These are phyloP conservation scores for Cirrhinus mrigala DNA, from an alignment of 2,797 vertebrate species.

Conservation along the genomic window DNA sequence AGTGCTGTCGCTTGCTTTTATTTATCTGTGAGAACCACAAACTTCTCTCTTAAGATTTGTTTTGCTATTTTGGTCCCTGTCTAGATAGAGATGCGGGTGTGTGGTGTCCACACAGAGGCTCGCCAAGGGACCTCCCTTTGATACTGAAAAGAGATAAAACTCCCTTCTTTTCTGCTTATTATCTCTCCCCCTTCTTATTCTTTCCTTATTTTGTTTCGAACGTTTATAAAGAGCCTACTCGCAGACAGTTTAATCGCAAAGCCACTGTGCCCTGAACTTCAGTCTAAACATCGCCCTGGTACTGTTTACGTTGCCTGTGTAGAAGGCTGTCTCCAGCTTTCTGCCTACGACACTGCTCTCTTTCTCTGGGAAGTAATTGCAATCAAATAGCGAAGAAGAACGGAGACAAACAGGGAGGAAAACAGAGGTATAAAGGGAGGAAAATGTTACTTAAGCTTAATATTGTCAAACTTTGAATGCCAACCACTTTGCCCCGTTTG, in stretches of 20 bases:
- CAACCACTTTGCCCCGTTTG: background rate
- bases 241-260: constrained; percentile 32
- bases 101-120: constrained; percentile 15
- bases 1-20: constrained; percentile 30
- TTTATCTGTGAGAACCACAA: constrained; percentile 37
- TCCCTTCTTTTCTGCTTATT: constrained; percentile 3
- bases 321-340: background rate
- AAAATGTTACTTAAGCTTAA: background rate
- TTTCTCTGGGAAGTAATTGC: constrained; percentile 24
- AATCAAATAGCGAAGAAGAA: constrained; percentile 9
- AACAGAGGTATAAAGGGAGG: constrained; percentile 2
- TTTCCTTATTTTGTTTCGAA: constrained; percentile 14
- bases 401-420: constrained; percentile 16
- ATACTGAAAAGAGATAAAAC: constrained; percentile 32
- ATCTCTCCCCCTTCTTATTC: background rate
- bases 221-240: background rate
- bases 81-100: constrained; percentile 11
- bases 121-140: background rate
- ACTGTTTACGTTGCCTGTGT: constrained; percentile 25
- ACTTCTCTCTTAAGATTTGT: constrained; percentile 21
- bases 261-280: constrained; percentile 29
- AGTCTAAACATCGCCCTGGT: constrained; percentile 23
- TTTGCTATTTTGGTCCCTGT: constrained; percentile 27
- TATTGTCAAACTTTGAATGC: background rate
- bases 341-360: constrained; percentile 22